Percentiles rank a stretch among this genome's conserved stretches.
These are phyloP conservation scores for Phataginus tetradactyla DNA, from an alignment of 2,797 vertebrate genomes.

Conservation along the genomic window DNA sequence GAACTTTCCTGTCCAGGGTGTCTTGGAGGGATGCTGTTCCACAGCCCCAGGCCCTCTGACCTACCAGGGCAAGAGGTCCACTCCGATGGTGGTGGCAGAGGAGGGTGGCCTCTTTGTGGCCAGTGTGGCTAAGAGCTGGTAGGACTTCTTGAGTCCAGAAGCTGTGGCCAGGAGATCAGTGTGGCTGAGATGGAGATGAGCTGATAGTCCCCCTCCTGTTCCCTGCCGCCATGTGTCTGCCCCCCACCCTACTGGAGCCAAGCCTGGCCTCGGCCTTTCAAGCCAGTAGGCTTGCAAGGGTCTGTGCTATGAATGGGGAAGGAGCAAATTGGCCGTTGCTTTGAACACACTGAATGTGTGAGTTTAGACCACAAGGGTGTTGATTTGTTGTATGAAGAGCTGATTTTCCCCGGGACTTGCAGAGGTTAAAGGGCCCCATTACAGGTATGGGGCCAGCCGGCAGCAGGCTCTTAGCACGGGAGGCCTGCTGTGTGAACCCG, in stretches of 20 bases:
- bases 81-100: neutral
- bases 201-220: too few species aligned
- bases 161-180: neutral
- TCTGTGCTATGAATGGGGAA: neutral
- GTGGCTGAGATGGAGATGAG: neutral
- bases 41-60: too few species aligned
- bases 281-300: neutral
- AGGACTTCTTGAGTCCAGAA: neutral
- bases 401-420: neutral
- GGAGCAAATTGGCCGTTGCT: neutral
- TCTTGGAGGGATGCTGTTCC: neutral
- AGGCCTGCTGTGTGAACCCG: neutral
- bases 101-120: neutral
- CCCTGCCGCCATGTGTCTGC: neutral
- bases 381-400: neutral
- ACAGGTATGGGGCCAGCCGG: neutral
- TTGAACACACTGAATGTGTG: neutral
- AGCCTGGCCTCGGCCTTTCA: neutral
- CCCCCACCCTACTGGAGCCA: neutral
- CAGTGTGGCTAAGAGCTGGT: neutral
- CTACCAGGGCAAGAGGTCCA: neutral
- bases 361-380: neutral
- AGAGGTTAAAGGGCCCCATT: neutral
- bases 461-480: neutral
- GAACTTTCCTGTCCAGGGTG: neutral